Percentiles rank a stretch among this genome's conserved stretches.
phyloP scores from a whole-genome alignment of 2,888 invertebrate species.

The Ernsta delagoae region DNA sequence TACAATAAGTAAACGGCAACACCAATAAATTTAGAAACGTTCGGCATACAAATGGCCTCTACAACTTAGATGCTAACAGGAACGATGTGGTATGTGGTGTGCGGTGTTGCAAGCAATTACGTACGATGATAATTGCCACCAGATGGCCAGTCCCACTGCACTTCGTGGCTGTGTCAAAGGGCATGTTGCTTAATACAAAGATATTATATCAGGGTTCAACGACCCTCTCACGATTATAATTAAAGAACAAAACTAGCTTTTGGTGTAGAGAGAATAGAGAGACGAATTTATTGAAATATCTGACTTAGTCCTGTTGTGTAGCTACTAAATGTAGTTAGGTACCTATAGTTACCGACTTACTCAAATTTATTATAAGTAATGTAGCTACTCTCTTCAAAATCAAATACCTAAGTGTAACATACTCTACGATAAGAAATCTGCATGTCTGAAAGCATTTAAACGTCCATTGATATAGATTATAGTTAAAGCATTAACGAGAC shows the following conservation, averaged over 20 bases:
- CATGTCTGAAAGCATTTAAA: no score
- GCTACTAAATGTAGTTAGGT: no score
- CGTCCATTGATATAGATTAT: no score
- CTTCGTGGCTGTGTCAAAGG: constrained; percentile 40
- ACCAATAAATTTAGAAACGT: not conserved
- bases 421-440: no score
- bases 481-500: no score
- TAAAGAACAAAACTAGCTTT: constrained; percentile 29
- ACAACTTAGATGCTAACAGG: not conserved
- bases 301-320: no score
- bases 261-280: constrained; percentile 17
- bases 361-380: no score
- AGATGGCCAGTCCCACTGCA: constrained; percentile 44
- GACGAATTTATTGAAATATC: not conserved
- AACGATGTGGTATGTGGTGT: constrained; percentile 12
- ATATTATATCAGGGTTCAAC: constrained; percentile 36
- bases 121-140: constrained; percentile 46
- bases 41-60: not conserved
- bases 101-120: constrained; percentile 44
- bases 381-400: no score
- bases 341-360: no score
- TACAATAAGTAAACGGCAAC: not conserved
- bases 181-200: constrained; percentile 42
- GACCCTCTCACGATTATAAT: constrained; percentile 28
- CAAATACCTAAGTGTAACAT: no score